Conservation (phyloP, 2,797 vertebrate species). For the Gallinago solitaria region DNA sequence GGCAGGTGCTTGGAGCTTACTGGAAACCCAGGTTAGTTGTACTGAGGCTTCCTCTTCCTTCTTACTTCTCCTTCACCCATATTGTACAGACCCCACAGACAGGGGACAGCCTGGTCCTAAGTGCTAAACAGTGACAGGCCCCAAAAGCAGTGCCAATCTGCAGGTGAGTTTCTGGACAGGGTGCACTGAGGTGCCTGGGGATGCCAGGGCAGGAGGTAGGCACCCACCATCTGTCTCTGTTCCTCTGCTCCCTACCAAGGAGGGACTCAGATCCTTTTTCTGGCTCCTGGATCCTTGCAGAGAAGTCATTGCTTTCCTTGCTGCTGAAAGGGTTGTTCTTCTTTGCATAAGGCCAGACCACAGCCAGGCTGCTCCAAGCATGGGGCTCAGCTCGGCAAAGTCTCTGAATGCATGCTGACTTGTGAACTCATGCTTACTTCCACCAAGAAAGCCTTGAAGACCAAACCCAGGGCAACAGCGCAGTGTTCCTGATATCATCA, state of each 20-base stretch:
- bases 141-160: not conserved
- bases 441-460: not conserved
- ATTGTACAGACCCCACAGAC: fast-evolving
- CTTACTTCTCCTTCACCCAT: not conserved
- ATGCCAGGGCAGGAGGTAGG: not conserved
- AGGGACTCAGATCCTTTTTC: not conserved
- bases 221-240: not conserved
- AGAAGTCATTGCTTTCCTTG: not conserved
- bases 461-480: not conserved
- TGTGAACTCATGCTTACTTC: not conserved
- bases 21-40: not conserved
- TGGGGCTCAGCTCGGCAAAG: not conserved
- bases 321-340: not conserved
- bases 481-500: not conserved
- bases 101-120: not conserved
- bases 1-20: not conserved
- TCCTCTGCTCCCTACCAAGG: not conserved
- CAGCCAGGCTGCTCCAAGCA: not conserved
- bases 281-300: not conserved
- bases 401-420: not conserved
- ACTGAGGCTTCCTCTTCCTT: not conserved
- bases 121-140: not conserved
- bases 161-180: not conserved
- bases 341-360: not conserved
- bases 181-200: not conserved